These are phyloP conservation scores for Neoniphon sammara DNA, from an alignment of 2,797 vertebrate species.

Conservation along the genomic window DNA sequence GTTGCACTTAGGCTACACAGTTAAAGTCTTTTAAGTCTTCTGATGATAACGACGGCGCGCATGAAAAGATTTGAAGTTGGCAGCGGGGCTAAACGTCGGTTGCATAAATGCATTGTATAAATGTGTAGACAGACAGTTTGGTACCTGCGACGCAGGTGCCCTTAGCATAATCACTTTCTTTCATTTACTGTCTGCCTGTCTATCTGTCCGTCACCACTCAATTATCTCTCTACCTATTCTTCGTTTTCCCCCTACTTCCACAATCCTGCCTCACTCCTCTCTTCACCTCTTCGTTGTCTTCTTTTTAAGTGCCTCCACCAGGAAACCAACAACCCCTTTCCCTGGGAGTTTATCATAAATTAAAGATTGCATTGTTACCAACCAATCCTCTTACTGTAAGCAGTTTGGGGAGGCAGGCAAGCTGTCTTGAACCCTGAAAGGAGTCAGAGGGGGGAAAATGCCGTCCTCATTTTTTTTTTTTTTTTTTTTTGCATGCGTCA, in stretches of 20 bases:
- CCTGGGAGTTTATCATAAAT: conserved; percentile 85
- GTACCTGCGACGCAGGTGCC: conserved; percentile 54
- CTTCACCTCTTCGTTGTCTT: conserved; percentile 67
- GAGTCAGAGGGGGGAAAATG: conserved; percentile 63
- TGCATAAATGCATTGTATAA: conserved; percentile 62
- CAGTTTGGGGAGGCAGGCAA: conserved; percentile 80
- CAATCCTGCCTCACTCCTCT: conserved; percentile 49
- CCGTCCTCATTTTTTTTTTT: conserved; percentile 14
- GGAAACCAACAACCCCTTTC: conserved; percentile 71
- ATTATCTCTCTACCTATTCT: conserved; percentile 64
- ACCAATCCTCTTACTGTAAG: conserved; percentile 88
- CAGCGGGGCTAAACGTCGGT: conserved; percentile 65
- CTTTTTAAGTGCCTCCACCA: conserved; percentile 68
- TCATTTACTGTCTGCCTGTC: conserved; percentile 59
- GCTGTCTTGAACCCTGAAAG: conserved; percentile 79
- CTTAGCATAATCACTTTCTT: conserved; percentile 67
- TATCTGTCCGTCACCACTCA: conserved; percentile 67
- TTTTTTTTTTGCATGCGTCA: conserved; percentile 30
- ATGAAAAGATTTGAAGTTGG: conserved; percentile 67
- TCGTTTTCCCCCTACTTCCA: conserved; percentile 32
- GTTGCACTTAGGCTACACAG: conserved; percentile 53
- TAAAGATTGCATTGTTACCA: conserved; percentile 85
- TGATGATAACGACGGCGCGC: conserved; percentile 45
- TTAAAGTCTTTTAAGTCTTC: conserved; percentile 60
- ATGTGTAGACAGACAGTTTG: conserved; percentile 68